Evolutionary conservation across 1,140 invertebrate species (phyloP).

Genomic region (Macrosteles quadrilineatus): DNA sequence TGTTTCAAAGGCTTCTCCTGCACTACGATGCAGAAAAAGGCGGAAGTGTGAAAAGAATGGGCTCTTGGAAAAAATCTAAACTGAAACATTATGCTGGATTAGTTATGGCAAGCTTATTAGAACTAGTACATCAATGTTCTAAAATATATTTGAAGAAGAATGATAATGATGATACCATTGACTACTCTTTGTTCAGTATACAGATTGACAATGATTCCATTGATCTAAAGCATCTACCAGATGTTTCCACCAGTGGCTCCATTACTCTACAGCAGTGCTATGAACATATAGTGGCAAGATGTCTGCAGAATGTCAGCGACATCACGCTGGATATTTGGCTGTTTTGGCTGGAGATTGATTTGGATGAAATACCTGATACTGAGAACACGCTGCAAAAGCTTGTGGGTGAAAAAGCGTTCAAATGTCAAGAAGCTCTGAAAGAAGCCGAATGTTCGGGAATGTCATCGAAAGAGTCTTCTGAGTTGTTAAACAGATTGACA

Average conservation of each 20-base stretch:
- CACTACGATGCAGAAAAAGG: slow-evolving; percentile 15
- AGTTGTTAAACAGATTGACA: background rate
- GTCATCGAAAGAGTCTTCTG: background rate
- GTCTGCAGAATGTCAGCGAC: background rate
- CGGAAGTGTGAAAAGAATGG: background rate
- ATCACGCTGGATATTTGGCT: background rate
- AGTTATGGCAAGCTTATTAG: slow-evolving; percentile 9
- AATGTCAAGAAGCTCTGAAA: background rate
- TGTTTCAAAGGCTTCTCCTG: background rate
- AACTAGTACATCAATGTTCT: background rate
- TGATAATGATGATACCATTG: background rate
- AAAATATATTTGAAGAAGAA: slow-evolving; percentile 1
- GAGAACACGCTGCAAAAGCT: slow-evolving; percentile 4
- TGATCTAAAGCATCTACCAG: too few relatives aligned
- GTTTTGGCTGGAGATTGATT: slow-evolving; percentile 15
- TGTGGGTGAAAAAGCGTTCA: slow-evolving; percentile 18
- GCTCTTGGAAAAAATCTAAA: background rate
- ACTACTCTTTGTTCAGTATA: background rate
- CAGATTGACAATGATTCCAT: background rate
- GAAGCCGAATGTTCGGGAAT: background rate
- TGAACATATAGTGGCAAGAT: slow-evolving; percentile 7
- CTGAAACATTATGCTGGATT: slow-evolving; percentile 13
- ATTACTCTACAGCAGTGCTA: slow-evolving; percentile 12
- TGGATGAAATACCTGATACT: slow-evolving; percentile 18
- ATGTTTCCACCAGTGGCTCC: background rate